phyloP scores from a whole-genome alignment of 2,888 invertebrate species.

The Pammene aurita region DNA sequence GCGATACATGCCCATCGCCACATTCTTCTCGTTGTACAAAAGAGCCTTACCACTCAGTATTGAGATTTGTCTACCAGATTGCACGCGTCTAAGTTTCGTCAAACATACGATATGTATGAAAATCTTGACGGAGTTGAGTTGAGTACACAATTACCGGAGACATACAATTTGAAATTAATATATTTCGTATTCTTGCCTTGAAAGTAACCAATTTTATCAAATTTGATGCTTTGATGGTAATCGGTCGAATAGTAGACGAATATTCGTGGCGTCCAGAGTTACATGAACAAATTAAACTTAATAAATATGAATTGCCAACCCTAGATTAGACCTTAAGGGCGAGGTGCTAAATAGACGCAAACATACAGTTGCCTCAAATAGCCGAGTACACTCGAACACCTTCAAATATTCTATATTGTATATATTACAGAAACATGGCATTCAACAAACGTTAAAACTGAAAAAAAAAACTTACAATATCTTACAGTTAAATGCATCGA shows the following conservation, averaged over 20 bases:
- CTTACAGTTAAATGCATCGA: too few relatives aligned
- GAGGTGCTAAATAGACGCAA: conserved; percentile 28
- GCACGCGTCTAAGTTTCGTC: too few relatives aligned
- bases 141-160: too few relatives aligned
- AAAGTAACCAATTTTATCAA: too few relatives aligned
- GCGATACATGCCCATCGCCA: too few relatives aligned
- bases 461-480: too few relatives aligned
- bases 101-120: too few relatives aligned
- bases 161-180: neutral
- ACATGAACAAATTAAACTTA: neutral
- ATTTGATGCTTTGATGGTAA: too few relatives aligned
- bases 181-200: too few relatives aligned
- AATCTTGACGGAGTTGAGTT: too few relatives aligned
- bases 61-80: neutral
- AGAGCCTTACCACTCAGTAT: too few relatives aligned
- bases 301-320: conserved; percentile 14
- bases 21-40: neutral
- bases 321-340: conserved; percentile 25
- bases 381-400: neutral
- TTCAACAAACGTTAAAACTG: neutral
- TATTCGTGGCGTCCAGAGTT: neutral
- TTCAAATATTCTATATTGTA: neutral
- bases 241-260: neutral
- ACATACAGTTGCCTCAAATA: conserved; percentile 13
- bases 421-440: neutral